Conservation (phyloP, 2,888 invertebrate species). For the Ecdyonurus torrentis region DNA sequence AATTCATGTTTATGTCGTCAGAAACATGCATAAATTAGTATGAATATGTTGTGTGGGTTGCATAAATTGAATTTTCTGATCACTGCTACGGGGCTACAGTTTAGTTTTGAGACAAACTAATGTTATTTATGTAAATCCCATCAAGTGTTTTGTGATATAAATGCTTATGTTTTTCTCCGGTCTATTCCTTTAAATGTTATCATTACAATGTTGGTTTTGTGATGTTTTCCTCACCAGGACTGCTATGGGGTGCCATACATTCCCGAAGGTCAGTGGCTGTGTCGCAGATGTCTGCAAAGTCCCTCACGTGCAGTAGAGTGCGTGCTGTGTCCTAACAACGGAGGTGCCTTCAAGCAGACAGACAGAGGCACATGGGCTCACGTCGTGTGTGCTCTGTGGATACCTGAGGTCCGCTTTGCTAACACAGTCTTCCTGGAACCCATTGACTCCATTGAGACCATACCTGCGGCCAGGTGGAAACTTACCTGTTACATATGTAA, state of each 20-base stretch:
- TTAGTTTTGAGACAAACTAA: too few species aligned
- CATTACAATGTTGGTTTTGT: background rate
- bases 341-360: constrained; percentile 97
- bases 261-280: constrained; percentile 96
- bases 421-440: constrained; percentile 96
- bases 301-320: constrained; percentile 93
- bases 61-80: too few species aligned
- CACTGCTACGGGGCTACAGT: too few species aligned
- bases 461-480: constrained; percentile 90
- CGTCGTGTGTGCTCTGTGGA: constrained; percentile 97
- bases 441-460: constrained; percentile 90
- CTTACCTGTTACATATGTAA: constrained; percentile 96
- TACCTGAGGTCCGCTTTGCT: constrained; percentile 93
- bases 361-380: constrained; percentile 95
- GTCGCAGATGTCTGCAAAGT: constrained; percentile 87
- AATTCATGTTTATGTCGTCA: too few species aligned
- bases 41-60: too few species aligned
- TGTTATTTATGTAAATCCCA: too few species aligned
- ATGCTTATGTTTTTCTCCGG: too few species aligned
- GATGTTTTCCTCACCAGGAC: constrained; percentile 33
- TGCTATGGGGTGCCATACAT: constrained; percentile 97
- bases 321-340: constrained; percentile 93
- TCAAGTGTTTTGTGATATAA: too few species aligned
- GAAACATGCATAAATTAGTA: too few species aligned
- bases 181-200: background rate